Base-by-base conservation (phyloP, 2,797 vertebrate species). In the Melanotaenia pygmaea region DNA sequence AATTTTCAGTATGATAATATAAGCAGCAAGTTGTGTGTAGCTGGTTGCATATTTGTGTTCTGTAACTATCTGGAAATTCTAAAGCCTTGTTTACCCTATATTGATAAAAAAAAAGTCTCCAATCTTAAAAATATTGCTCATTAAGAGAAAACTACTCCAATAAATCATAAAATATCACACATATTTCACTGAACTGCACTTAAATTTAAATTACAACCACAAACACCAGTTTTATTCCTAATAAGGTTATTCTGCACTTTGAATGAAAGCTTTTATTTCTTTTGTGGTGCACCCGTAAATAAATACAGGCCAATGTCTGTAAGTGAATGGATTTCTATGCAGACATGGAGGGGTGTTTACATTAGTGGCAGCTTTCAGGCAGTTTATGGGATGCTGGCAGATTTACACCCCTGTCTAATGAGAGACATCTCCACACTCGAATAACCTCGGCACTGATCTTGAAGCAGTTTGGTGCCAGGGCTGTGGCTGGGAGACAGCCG, bases 391-490 rank as follows among this genome's bases (percentile, higher is more conserved):
- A 72, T 62, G 61, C 75, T 81, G 51, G 85, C 75, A 90, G 86
- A 92, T 92, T 91, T 90, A 92, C 84, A 89, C 81, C 75, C 86
- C 73, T 11, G 53, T 72, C 80, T 91, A 92, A 92, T 91, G 86
- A 90, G 82, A 93, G 88, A 89, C 87, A 91, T 87, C 88, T 89
- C 79, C 73, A 78, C 73, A 80, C 83, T 90, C 82, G 75, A 88
- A 86, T 90, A 85, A 84, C 80, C 74, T 76, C 60, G 5, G 64
- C 80, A 78, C 81, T 79, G 74, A 86, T 64, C 67, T 88, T 72
- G 67, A 83, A 64, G 77, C 32, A 59, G 76, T 86, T 85, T 40
- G 81, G 67, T 38, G 86, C 61, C 75, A 74, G 76, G 51, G 81
- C 65, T 85, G 76, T 70, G 82, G 69, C 74, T 76, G 81, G 69